Base-by-base conservation (phyloP, 2,797 vertebrate species). In the Chaetodon trifasciatus region DNA sequence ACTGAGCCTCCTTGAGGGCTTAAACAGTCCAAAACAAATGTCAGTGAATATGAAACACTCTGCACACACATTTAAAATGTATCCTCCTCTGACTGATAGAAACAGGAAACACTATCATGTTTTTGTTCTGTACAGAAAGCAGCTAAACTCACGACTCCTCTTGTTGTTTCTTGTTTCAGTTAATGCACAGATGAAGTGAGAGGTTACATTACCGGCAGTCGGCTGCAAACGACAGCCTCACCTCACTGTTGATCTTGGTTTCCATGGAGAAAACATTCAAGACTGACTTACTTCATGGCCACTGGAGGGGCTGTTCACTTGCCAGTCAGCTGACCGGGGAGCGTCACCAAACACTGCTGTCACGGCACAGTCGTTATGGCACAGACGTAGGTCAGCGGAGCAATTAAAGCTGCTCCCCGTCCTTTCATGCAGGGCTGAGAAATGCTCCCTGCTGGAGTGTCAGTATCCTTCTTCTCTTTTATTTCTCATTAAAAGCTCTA, bases 241-340 rank as follows among this genome's bases (percentile, higher is more conserved):
- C 63, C 79, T 69, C 78, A 65, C 76, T 93, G 93, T 94, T 92
- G 90, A 86, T 62, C 50, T 35, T 19, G 63, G 93, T 95, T 93
- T 73, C 93, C 85, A 90, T 88, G 87, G 92, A 74, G 87, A 94
- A 94, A 2, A 2, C 2, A 23, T 39, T 69, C 32, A 64, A 40
- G 69, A 13, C 24, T 1, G 55, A 64, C 61, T 53, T 10, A 56
- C 60, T 32, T 64, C 37, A 0, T 3, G 56, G 52, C 81, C 74
- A 79, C 78, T 67, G 71, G 69, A 52, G 78, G 70, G 69, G 71
- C 68, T 71, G 71, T 78, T 86, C 35, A 24, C 40, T 76, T 60
- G 65, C 50, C 61, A 19, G 4, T 49, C 80, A 66, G 32, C 81
- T 58, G 55, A 52, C 21, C n/a, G 4, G 40, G 24, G n/a, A 37